Base-by-base conservation (phyloP, 2,888 invertebrate genomes). In the Ceriagrion tenellum region DNA sequence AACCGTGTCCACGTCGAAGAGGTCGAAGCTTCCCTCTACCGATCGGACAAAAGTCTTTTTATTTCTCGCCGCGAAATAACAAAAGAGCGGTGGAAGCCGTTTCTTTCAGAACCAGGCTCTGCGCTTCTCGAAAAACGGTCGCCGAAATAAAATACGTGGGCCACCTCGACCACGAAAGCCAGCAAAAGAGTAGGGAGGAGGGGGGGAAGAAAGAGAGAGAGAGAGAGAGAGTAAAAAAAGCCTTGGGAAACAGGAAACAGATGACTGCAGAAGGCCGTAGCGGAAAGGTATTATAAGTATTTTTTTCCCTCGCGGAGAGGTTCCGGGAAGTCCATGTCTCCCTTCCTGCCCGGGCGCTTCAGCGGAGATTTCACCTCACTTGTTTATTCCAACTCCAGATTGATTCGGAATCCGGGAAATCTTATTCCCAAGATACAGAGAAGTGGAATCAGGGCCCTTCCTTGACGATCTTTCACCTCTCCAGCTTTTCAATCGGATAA, bases 171-270 rank as follows among this genome's bases (percentile, higher is more conserved):
- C 81, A 81, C 81, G 81, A 81, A 35, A 81, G 81, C 81, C 16
- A n/a, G 81, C 81, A 18, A n/a, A n/a, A 47, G 47, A 8, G 47
- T 47, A 47, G 47, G 47, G 47, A 4, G 47, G 47, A 47, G 47
- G 47, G 47, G 47, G 26, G 35, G 35, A 16, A n/a, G 81, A 12
- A 8, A 69, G n/a, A n/a, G 59, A n/a, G n/a, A n/a, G n/a, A n/a
- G n/a, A n/a, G 26, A n/a, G 81, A 12, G n/a, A 69, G n/a, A n/a
- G 59, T 20, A 69, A n/a, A 35, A 81, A 81, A 81, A 81, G 26
- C 81, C 81, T 81, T 81, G 81, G 81, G 81, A 81, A 81, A 81
- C 81, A 81, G 81, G 81, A 81, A 81, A 81, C 81, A 81, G 26
- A 81, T 81, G 81, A 81, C 30, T 81, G 35, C 81, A 35, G 81